phyloP scores from a whole-genome alignment of 2,888 invertebrate genomes.

The Philonicus albiceps region DNA sequence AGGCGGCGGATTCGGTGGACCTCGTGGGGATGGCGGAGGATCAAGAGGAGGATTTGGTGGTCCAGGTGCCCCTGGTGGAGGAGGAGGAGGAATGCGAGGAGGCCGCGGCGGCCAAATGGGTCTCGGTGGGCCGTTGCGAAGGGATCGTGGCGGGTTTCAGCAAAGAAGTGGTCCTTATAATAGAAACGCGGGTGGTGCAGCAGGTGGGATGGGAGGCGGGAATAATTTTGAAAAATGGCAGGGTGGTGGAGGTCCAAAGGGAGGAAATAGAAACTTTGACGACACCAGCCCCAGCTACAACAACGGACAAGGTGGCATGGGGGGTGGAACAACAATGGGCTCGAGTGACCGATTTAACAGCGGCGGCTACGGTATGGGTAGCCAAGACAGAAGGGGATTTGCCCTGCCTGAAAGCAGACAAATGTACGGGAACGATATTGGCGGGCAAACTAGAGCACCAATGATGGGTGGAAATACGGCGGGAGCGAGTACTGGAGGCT shows the following conservation, averaged over 20 bases:
- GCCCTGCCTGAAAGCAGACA: constrained; percentile 47
- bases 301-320: constrained; percentile 34
- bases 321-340: constrained; percentile 48
- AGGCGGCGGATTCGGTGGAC: constrained; percentile 44
- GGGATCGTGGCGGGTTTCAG: constrained; percentile 47
- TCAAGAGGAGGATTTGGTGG: constrained; percentile 44
- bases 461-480: constrained; percentile 52
- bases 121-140: constrained; percentile 50
- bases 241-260: constrained; percentile 22
- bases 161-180: constrained; percentile 48
- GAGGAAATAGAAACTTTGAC: constrained; percentile 16
- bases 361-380: constrained; percentile 46
- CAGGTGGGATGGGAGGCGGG: constrained; percentile 43
- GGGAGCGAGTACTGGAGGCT: constrained; percentile 42
- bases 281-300: constrained; percentile 20
- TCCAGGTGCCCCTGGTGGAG: constrained; percentile 50
- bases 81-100: constrained; percentile 29
- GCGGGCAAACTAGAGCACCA: constrained; percentile 50
- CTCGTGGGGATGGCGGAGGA: background rate
- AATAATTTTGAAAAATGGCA: constrained; percentile 41
- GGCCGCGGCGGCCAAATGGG: constrained; percentile 56
- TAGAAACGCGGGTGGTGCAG: constrained; percentile 46
- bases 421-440: constrained; percentile 1
- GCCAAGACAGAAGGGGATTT: constrained; percentile 50
- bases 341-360: constrained; percentile 36